phyloP scores from a whole-genome alignment of 2,797 vertebrate species.

The Labeo calbasu region DNA sequence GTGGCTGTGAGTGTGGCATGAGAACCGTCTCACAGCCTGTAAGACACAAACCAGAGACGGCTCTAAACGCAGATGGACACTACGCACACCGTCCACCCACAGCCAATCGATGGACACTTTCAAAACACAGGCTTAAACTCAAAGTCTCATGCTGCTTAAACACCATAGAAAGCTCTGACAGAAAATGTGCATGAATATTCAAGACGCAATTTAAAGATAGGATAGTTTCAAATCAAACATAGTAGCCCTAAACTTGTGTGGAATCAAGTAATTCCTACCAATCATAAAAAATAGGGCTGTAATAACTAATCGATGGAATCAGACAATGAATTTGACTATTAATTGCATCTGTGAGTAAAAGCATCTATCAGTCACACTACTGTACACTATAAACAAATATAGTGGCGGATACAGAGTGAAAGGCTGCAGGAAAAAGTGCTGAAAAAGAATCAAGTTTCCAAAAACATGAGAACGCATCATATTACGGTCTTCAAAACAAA shows the following conservation, averaged over 20 bases:
- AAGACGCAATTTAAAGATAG: background rate
- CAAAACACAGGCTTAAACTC: background rate
- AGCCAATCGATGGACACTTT: constrained; percentile 37
- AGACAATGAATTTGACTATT: too few relatives aligned
- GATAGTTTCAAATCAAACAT: background rate
- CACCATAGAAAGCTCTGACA: background rate
- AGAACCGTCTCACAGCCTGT: constrained; percentile 78
- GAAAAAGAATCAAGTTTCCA: background rate
- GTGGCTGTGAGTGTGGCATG: constrained; percentile 86
- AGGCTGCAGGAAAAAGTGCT: too few relatives aligned
- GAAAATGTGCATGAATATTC: background rate
- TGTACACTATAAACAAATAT: background rate
- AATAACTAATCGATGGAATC: too few relatives aligned
- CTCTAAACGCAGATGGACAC: constrained; percentile 85
- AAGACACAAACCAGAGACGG: constrained; percentile 82
- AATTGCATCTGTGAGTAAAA: too few relatives aligned
- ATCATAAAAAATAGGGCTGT: background rate
- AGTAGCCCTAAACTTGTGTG: background rate
- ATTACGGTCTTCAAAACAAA: background rate
- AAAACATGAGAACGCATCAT: background rate
- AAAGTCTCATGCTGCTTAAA: background rate
- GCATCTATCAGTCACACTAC: too few relatives aligned
- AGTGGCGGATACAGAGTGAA: background rate
- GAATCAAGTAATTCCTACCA: background rate
- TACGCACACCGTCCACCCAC: constrained; percentile 82